Base-by-base conservation (phyloP, 2,888 invertebrate genomes). In the Antitype chi region DNA sequence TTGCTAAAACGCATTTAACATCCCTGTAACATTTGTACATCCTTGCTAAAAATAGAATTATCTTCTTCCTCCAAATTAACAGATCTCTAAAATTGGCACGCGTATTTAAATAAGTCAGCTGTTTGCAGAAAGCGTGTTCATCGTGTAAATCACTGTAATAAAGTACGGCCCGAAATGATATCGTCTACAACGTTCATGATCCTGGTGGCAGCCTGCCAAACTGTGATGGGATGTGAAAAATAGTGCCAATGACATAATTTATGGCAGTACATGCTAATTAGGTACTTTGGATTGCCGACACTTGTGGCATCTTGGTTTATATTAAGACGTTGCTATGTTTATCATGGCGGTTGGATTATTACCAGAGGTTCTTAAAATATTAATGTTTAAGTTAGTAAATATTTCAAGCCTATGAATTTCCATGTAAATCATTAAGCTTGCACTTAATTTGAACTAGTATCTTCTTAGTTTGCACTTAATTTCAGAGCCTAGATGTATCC, bases 171-270 rank as follows among this genome's bases (percentile, higher is more conserved):
- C 66, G 70, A 59, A 74, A 80, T 70, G 66, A 70, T 80, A 80
- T 78, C 74, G 47, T 52, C 63, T 66, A 71, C 70, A 60, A 28
- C 69, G 72, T 81, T 82, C 67, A 81, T 70, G 59, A 75, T 74
- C 57, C 60, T 15, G 23, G 11, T 79, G 86, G 83, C 76, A 66
- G 15, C 32, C n/a, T 73, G 85, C 86, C 86, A 86, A 76, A 55
- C 43, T 72, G 75, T 74, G 75, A 78, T 43, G 63, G 60, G 72
- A 49, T 76, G 70, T 74, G 71, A 76, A 79, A 84, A 85, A 82
- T 79, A 68, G 75, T 76, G 78, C 69, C 79, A 76, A 81, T 79
- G 63, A 71, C 68, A 82, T 82, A 85, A 79, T 64, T 2, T 78
- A 82, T 75, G 57, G 62, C 53, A 77, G 43, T 62, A 38, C 64